Base-by-base conservation (phyloP, 2,888 invertebrate species). In the Drosophila nr. medialis region DNA sequence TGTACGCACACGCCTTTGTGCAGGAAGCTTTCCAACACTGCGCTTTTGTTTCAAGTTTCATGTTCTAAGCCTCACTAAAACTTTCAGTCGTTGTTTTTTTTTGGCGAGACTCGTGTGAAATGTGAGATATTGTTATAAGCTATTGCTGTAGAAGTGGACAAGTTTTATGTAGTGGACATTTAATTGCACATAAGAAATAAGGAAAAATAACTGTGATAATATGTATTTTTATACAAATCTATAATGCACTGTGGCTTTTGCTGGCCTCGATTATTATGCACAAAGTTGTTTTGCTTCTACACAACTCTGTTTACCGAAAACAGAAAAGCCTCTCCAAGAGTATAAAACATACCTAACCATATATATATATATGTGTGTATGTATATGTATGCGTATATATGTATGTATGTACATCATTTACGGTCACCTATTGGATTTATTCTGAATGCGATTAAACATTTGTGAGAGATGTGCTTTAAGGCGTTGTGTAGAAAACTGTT, bases 381-480 rank as follows among this genome's bases (percentile, higher is more conserved):
- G n/a, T 30, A 24, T 29, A 45, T 18, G 30, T 30, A 11, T 51
- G 51, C 13, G 7, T 13, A 38, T 40, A 36, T 32, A 29, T n/a
- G 32, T 32, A 32, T 10, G 10, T 18, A 59, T 53, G 36, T 18
- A 21, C 27, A 34, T n/a, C 13, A 13, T 32, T 29, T 29, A 45
- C 36, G 30, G 36, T 34, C 2, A 40, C 30, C 2, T 27, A n/a
- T 42, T 64, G 40, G 4, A 49, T 30, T 36, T 34, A 18, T 42
- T 40, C 18, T 53, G 24, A 40, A 34, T 55, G 61, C 60, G 11
- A 34, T 34, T 50, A 34, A 67, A 49, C 13, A 30, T 24, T 62
- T 38, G 5, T 24, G 13, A 34, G 72, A 59, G 29, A 90, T 90
- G 89, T 90, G 91, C 58, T 67, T 91, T 34, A 71, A 71, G 59